These are phyloP conservation scores for Clusia tigrina DNA, from an alignment of 2,888 invertebrate genomes.

Conservation along the genomic window DNA sequence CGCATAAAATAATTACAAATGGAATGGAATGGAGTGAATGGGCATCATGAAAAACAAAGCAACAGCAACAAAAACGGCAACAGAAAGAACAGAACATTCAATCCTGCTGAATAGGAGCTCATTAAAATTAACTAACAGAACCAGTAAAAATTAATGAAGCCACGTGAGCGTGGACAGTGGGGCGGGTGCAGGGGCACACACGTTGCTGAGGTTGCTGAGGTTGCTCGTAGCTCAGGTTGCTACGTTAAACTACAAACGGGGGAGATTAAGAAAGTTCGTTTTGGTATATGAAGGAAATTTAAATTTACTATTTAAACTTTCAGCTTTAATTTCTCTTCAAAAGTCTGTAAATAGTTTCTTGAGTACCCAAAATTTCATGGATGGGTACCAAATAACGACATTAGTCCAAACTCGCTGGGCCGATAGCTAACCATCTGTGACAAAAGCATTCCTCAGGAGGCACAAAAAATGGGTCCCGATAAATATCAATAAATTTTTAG, in stretches of 20 bases:
- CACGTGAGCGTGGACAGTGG: neutral
- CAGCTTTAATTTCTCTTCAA: no score
- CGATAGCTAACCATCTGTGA: no score
- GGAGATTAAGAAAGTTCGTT: no score
- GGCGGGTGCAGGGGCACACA: constrained; percentile 1
- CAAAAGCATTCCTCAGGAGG: no score
- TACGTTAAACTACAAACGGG: neutral
- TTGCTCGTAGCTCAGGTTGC: neutral
- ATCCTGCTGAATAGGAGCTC: constrained; percentile 44
- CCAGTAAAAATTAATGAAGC: constrained; percentile 5
- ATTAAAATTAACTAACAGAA: constrained; percentile 54
- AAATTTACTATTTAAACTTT: no score
- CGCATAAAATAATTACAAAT: constrained; percentile 13
- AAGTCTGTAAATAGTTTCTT: no score
- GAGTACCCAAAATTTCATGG: no score
- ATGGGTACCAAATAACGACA: no score
- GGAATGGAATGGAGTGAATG: constrained; percentile 6
- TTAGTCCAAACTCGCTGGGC: no score
- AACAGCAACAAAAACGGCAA: neutral
- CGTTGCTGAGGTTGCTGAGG: neutral
- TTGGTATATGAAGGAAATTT: no score
- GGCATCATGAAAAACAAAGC: neutral
- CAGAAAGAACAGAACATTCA: constrained; percentile 45
- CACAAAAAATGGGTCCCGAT: no score
- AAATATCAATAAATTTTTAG: no score